Conservation (phyloP, 23 tunicate genomes). For the Trididemnum clinides region DNA sequence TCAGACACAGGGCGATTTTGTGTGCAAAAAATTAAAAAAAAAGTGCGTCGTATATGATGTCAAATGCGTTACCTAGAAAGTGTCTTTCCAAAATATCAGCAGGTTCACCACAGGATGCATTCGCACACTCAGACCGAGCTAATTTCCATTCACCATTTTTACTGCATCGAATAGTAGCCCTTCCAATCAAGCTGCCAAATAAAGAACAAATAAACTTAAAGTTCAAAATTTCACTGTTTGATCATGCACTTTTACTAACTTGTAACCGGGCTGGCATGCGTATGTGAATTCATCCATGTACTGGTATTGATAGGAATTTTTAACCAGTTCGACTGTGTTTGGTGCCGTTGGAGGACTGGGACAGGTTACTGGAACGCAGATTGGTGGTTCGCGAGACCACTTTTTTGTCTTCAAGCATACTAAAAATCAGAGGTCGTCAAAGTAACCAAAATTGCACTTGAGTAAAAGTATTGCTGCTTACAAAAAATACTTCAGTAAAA, state of each 20-base stretch:
- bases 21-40: no score
- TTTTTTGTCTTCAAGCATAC: slow-evolving; percentile 41
- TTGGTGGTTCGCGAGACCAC: slow-evolving; percentile 60
- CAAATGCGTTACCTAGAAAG: slow-evolving; percentile 39
- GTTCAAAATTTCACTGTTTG: not conserved
- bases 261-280: slow-evolving; percentile 44
- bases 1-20: no score
- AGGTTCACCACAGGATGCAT: slow-evolving; percentile 50
- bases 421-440: not conserved
- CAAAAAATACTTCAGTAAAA: no score
- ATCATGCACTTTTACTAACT: not conserved
- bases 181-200: slow-evolving; percentile 27
- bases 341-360: slow-evolving; percentile 31
- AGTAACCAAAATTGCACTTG: not conserved
- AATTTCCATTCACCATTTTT: slow-evolving; percentile 50
- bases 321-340: slow-evolving; percentile 17
- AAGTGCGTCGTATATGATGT: no score
- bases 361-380: slow-evolving; percentile 53
- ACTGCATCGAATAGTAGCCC: slow-evolving; percentile 23
- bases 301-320: not conserved
- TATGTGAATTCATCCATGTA: slow-evolving; percentile 31
- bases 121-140: slow-evolving; percentile 46
- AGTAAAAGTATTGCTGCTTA: no score
- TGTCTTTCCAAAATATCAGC: slow-evolving; percentile 34
- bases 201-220: not conserved